Conservation (phyloP, 2,888 invertebrate genomes). For the Nephrotoma flavescens region DNA sequence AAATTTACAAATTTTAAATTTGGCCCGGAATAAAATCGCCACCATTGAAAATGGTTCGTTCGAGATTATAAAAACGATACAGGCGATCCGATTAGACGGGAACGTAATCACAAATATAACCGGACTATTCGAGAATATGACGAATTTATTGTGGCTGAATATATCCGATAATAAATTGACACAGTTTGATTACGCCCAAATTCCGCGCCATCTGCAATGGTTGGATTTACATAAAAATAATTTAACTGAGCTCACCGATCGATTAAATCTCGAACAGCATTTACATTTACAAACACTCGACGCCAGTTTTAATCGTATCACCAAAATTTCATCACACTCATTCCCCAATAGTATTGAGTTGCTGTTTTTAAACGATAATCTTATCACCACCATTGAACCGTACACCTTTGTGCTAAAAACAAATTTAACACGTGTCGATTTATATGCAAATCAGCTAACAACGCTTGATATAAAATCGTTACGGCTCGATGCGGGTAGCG, state of each 20-base stretch:
- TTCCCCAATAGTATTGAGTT: conserved; percentile 76
- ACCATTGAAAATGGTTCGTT: conserved; percentile 69
- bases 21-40: conserved; percentile 71
- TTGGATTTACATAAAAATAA: conserved; percentile 80
- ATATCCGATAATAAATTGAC: conserved; percentile 80
- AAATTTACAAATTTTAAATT: conserved; percentile 69
- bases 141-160: conserved; percentile 75
- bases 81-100: conserved; percentile 74
- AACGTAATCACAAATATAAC: conserved; percentile 71
- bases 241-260: conserved; percentile 63
- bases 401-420: conserved; percentile 80
- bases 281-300: conserved; percentile 70
- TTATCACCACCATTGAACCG: conserved; percentile 69
- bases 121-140: conserved; percentile 69
- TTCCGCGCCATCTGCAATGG: conserved; percentile 73
- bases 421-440: conserved; percentile 79
- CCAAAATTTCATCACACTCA: conserved; percentile 55
- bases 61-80: conserved; percentile 60
- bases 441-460: conserved; percentile 83
- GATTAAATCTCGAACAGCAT: conserved; percentile 51
- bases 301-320: conserved; percentile 79
- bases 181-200: conserved; percentile 76
- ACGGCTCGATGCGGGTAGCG: conserved; percentile 63
- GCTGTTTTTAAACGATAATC: conserved; percentile 78
- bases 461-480: conserved; percentile 82